Base-by-base conservation (phyloP, 1,140 invertebrate genomes). In the Nephotettix cincticeps region DNA sequence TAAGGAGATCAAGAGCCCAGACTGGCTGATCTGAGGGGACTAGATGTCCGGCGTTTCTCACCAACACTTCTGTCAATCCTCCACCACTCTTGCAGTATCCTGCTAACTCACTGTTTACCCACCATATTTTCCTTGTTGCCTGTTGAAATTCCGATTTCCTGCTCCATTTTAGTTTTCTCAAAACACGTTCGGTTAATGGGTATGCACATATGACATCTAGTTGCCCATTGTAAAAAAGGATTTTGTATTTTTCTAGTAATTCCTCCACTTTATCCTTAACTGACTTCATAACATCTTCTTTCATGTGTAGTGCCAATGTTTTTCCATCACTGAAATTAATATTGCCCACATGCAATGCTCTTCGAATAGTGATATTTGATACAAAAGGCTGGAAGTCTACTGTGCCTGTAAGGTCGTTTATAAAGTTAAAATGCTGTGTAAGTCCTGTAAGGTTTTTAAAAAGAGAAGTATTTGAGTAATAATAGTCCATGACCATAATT, bases 141-240 rank as follows among this genome's bases (percentile, higher is more conserved):
- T 70, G 75, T 43, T 76, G 75, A 71, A 84, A 86, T 13, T 79
- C 72, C 3, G 80, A 74, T 1, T 74, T 70, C 17, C 80, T 78
- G n/a, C 73, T 76, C 85, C 85, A 87, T 14, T 80, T 68, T 3
- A 87, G 70, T 13, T 78, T 78, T 25, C 78, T 71, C 1, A 95
- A 78, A 77, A 90, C 94, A 74, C 89, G 90, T 56, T 89, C 85
- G 0, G 92, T 93, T 30, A 91, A 76, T 0, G 92, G 89, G 79
- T 93, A 93, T 0, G 92, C 89, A 1, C 94, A 89, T 75, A 95
- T 93, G 19, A 96, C 90, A 78, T 96, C 93, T 40, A 95, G 77
- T 77, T 95, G 92, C 0, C 93, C 93, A 77, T 89, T 94, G 78
- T 94, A 96, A 63, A 92, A 84, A 3, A 92, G 81, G 2, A 91